Evolutionary conservation across 2,888 invertebrate genomes (phyloP).

Genomic region (Dorcus hopei): DNA sequence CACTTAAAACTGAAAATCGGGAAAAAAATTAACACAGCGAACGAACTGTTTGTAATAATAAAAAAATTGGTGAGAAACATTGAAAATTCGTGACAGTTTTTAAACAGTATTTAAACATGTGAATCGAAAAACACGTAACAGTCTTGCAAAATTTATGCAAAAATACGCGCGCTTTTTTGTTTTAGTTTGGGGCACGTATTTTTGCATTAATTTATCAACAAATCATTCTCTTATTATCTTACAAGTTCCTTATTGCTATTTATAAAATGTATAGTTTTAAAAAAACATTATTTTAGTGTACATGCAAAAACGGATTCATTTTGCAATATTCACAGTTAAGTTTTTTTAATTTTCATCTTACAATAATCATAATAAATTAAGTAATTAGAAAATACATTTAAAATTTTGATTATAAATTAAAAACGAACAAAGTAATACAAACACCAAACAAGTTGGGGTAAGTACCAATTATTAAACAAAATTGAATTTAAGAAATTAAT

Average conservation of each 20-base stretch:
- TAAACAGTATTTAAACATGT: neutral
- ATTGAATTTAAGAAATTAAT: slow-evolving; percentile 20
- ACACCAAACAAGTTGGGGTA: too few species aligned
- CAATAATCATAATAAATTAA: too few species aligned
- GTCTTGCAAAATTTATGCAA: slow-evolving; percentile 22
- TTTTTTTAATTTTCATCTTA: too few species aligned
- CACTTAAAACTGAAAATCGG: neutral
- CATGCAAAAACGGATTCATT: slow-evolving; percentile 22
- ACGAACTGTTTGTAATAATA: too few species aligned
- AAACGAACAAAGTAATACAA: slow-evolving; percentile 6
- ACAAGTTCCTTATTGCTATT: slow-evolving; percentile 26
- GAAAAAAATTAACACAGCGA: too few species aligned
- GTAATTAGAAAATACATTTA: too few species aligned
- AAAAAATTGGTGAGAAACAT: neutral
- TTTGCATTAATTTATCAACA: slow-evolving; percentile 24
- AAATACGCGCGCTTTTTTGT: slow-evolving; percentile 4
- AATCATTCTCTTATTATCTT: neutral
- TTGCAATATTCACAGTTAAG: neutral
- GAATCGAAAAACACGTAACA: slow-evolving; percentile 1
- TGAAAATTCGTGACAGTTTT: slow-evolving; percentile 13
- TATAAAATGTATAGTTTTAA: slow-evolving; percentile 21
- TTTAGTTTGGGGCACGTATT: neutral
- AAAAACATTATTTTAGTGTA: slow-evolving; percentile 10
- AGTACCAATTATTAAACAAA: too few species aligned
- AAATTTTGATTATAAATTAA: too few species aligned